phyloP scores from a whole-genome alignment of 2,797 vertebrate genomes.

The Melopsittacus undulatus region DNA sequence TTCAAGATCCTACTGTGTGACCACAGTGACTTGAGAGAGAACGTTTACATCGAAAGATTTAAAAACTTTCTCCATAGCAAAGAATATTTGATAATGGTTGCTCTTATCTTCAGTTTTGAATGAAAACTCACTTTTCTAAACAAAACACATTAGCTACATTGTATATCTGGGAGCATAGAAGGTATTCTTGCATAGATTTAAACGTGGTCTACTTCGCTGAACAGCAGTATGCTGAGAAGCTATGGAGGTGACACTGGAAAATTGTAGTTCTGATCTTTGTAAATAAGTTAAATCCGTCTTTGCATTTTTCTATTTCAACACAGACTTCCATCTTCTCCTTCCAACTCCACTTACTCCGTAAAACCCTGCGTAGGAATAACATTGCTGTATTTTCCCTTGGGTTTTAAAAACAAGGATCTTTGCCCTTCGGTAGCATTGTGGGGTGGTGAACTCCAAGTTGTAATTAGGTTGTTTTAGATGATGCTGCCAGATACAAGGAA shows the following conservation, averaged over 20 bases:
- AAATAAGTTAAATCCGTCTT: slow-evolving; percentile 9
- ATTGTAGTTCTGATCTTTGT: slow-evolving; percentile 46
- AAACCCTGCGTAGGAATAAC: slow-evolving; percentile 16
- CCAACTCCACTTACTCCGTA: background rate
- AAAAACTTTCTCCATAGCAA: slow-evolving; percentile 69
- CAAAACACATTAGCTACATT: slow-evolving; percentile 2
- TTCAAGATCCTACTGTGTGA: slow-evolving; percentile 57
- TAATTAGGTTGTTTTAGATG: slow-evolving; percentile 16
- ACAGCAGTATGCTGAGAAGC: slow-evolving; percentile 6
- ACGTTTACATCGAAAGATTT: slow-evolving; percentile 22
- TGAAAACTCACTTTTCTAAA: slow-evolving; percentile 44
- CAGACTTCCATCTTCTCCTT: background rate
- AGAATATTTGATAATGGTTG: slow-evolving; percentile 93
- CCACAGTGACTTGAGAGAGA: slow-evolving; percentile 70
- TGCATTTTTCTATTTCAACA: background rate
- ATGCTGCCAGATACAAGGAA: background rate
- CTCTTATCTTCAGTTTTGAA: slow-evolving; percentile 81
- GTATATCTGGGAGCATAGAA: slow-evolving; percentile 42
- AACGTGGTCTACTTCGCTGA: slow-evolving; percentile 16
- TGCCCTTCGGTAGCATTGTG: background rate
- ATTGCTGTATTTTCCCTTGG: background rate
- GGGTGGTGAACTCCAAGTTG: background rate
- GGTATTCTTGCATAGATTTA: slow-evolving; percentile 43
- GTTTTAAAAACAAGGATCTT: background rate
- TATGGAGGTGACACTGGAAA: slow-evolving; percentile 40